phyloP scores from a whole-genome alignment of 2,888 invertebrate genomes.

The Metallyticus violacea region DNA sequence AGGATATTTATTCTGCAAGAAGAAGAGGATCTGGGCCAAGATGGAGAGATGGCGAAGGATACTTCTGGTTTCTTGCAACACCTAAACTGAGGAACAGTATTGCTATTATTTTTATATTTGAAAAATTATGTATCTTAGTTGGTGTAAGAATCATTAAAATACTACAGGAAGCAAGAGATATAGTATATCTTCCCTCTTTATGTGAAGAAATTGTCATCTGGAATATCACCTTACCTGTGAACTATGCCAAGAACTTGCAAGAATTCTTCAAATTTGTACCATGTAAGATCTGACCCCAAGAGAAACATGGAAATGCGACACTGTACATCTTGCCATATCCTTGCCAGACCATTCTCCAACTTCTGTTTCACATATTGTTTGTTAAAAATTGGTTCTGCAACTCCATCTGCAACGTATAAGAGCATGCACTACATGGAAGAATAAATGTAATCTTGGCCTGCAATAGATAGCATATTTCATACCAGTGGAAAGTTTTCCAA shows the following conservation, averaged over 20 bases:
- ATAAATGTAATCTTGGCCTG: not conserved
- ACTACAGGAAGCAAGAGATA: too few species aligned
- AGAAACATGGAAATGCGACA: constrained; percentile 82
- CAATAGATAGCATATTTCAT: constrained; percentile 45
- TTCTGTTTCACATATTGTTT: constrained; percentile 83
- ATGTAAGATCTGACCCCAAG: constrained; percentile 74
- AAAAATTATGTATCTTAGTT: too few species aligned
- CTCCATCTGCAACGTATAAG: constrained; percentile 21
- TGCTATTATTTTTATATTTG: too few species aligned
- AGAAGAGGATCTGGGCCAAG: too few species aligned
- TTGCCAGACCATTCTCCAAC: constrained; percentile 76
- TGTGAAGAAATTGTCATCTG: too few species aligned
- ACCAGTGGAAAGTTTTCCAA: constrained; percentile 31
- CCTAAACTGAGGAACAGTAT: too few species aligned
- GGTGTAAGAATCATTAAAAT: too few species aligned
- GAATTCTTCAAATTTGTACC: constrained; percentile 91
- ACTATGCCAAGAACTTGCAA: constrained; percentile 85
- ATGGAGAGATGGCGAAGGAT: too few species aligned
- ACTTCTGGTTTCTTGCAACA: too few species aligned
- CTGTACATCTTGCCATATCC: constrained; percentile 94
- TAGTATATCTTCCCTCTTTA: too few species aligned
- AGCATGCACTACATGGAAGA: not conserved
- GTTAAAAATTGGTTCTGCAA: constrained; percentile 54
- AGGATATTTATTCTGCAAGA: too few species aligned
- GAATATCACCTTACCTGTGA: constrained; percentile 56